These are phyloP conservation scores for Melitaea cinxia DNA, from an alignment of 1,140 invertebrate species.

Conservation along the genomic window DNA sequence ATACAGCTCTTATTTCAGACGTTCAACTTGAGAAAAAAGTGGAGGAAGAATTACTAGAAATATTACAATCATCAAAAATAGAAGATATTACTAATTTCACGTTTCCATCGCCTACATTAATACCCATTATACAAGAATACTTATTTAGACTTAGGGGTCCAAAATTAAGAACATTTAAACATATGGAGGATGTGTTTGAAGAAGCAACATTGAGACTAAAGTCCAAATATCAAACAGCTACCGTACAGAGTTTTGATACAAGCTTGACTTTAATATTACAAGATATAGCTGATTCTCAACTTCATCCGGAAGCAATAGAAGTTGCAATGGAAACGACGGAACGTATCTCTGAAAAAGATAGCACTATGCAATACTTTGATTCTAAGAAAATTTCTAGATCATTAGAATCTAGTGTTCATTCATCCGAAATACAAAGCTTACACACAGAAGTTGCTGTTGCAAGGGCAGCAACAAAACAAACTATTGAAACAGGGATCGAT, in stretches of 20 bases:
- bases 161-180: neutral
- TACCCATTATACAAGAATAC: conserved; percentile 41
- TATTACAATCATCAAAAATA: neutral
- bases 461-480: conserved; percentile 1
- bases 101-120: conserved; percentile 32
- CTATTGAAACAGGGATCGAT: neutral
- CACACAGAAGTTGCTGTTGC: neutral
- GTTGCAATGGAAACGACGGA: neutral
- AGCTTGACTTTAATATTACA: conserved; percentile 18
- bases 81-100: conserved; percentile 41
- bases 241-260: neutral
- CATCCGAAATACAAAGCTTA: neutral
- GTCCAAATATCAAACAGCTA: conserved; percentile 13
- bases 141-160: conserved; percentile 25
- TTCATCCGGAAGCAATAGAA: neutral
- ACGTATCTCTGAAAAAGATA: neutral
- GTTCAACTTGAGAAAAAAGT: neutral
- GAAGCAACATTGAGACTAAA: conserved; percentile 25
- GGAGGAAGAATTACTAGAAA: neutral
- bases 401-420: neutral
- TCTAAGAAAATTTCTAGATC: neutral
- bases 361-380: neutral
- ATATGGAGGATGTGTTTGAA: conserved; percentile 30
- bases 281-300: conserved; percentile 7
- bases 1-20: neutral